Conservation (phyloP, 2,888 invertebrate genomes). For the Opisthograptis luteolata region DNA sequence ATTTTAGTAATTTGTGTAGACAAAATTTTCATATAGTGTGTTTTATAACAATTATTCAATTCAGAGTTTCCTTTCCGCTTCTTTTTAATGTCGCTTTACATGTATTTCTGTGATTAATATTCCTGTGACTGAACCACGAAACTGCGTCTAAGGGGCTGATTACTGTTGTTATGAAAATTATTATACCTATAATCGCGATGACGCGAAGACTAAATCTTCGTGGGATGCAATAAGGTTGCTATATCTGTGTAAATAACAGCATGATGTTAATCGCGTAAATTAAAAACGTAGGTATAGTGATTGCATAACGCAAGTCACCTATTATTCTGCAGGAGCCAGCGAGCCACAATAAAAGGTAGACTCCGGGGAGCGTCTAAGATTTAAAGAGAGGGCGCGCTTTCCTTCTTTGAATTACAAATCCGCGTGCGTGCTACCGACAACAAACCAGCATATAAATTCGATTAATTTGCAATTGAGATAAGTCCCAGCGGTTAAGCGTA, state of each 20-base stretch:
- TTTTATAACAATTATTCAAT: constrained; percentile 53
- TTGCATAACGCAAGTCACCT: constrained; percentile 34
- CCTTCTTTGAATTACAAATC: constrained; percentile 74
- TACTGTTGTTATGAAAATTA: too few relatives aligned
- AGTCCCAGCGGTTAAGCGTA: constrained; percentile 67
- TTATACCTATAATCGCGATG: too few relatives aligned
- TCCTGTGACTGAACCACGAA: constrained; percentile 77
- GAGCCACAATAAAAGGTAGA: constrained; percentile 49
- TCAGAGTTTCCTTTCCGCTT: constrained; percentile 68
- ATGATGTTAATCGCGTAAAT: not conserved
- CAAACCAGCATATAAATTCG: constrained; percentile 69
- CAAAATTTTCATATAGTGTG: constrained; percentile 54
- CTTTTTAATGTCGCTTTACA: constrained; percentile 72
- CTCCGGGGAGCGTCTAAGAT: constrained; percentile 51
- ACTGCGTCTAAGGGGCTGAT: not conserved
- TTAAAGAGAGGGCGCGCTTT: constrained; percentile 55
- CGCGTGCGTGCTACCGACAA: constrained; percentile 57
- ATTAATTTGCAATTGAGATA: constrained; percentile 83
- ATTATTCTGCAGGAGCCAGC: constrained; percentile 41
- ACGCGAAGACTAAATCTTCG: too few relatives aligned
- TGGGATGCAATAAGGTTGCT: too few relatives aligned
- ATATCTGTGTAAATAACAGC: too few relatives aligned
- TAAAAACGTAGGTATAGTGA: constrained; percentile 2
- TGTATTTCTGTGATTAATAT: constrained; percentile 51
- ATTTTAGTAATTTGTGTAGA: constrained; percentile 61